Percentiles rank a stretch among this genome's conserved stretches.
Conservation (phyloP, 2,888 invertebrate genomes). For the Cephalotes varians region DNA sequence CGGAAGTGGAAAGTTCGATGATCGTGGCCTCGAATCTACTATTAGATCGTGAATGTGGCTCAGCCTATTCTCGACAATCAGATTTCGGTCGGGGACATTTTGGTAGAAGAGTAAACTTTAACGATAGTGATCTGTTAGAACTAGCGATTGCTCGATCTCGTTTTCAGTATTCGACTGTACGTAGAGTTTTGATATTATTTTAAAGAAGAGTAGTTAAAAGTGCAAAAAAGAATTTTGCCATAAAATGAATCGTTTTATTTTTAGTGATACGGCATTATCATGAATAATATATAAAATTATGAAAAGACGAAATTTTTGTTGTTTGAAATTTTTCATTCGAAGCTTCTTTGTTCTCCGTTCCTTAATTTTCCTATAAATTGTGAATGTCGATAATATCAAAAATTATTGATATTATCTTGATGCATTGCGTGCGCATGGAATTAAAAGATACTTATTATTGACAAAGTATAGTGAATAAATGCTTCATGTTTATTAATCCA, state of each 20-base stretch:
- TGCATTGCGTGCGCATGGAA: background rate
- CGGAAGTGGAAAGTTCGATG: slow-evolving; percentile 74
- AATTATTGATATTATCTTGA: slow-evolving; percentile 15
- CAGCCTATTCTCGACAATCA: slow-evolving; percentile 72
- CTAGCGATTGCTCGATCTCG: background rate
- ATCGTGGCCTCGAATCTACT: slow-evolving; percentile 69
- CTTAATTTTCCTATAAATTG: slow-evolving; percentile 1
- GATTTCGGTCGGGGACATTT: slow-evolving; percentile 67
- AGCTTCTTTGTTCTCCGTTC: background rate
- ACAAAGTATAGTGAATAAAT: slow-evolving; percentile 20
- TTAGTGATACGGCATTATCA: background rate
- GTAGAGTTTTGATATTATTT: slow-evolving; percentile 10
- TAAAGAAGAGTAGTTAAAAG: slow-evolving; percentile 1
- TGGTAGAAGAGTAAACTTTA: slow-evolving; percentile 43
- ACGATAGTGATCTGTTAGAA: slow-evolving; percentile 44
- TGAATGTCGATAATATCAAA: background rate
- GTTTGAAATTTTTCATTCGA: too few relatives aligned
- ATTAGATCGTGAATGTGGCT: slow-evolving; percentile 66
- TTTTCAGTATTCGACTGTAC: slow-evolving; percentile 23
- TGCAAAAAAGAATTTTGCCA: background rate
- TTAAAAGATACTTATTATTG: slow-evolving; percentile 14
- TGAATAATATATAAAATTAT: background rate
- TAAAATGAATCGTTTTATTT: background rate
- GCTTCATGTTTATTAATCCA: slow-evolving; percentile 28
- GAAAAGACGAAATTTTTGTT: background rate